Evolutionary conservation across 1,140 invertebrate genomes (phyloP).

Genomic region (Odontomachus brunneus): DNA sequence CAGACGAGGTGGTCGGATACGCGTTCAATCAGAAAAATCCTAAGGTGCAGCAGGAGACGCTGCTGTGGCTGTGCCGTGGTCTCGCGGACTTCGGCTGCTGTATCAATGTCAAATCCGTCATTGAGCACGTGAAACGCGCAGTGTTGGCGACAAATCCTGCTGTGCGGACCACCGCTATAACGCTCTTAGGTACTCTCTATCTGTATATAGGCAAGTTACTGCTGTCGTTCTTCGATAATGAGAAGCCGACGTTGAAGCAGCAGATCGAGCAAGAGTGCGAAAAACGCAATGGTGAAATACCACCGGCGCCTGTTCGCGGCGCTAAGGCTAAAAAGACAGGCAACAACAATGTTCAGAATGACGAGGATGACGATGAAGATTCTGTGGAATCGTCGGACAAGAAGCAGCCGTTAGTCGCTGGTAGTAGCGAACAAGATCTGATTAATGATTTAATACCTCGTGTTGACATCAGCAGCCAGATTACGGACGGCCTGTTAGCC

Average conservation of each 20-base stretch:
- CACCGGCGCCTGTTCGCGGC: conserved; percentile 90
- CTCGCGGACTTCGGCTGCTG: conserved; percentile 94
- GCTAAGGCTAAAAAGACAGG: conserved; percentile 71
- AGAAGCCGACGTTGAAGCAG: conserved; percentile 93
- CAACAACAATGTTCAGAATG: conserved; percentile 62
- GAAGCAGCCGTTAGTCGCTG: conserved; percentile 71
- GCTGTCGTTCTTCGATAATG: conserved; percentile 93
- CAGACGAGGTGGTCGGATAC: conserved; percentile 89
- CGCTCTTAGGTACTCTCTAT: conserved; percentile 90
- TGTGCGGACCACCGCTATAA: conserved; percentile 91
- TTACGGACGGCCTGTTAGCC: conserved; percentile 92
- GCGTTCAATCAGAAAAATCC: conserved; percentile 96
- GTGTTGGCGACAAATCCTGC: conserved; percentile 93
- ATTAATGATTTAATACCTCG: conserved; percentile 89
- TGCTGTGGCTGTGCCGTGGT: conserved; percentile 92
- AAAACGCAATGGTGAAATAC: conserved; percentile 90
- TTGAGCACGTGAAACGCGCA: conserved; percentile 93
- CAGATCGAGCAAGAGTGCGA: conserved; percentile 95
- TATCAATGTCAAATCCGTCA: conserved; percentile 91
- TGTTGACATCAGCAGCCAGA: conserved; percentile 93
- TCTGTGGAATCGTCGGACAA: conserved; percentile 86
- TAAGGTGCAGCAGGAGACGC: conserved; percentile 94
- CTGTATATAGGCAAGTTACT: conserved; percentile 92
- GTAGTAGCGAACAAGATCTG: conserved; percentile 85
- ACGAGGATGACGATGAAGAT: conserved; percentile 85